Evolutionary conservation across 2,888 invertebrate genomes (phyloP), one percentile per base, ranked within the genome.

Genomic region (Hydrotaea cyrtoneurina): DNA sequence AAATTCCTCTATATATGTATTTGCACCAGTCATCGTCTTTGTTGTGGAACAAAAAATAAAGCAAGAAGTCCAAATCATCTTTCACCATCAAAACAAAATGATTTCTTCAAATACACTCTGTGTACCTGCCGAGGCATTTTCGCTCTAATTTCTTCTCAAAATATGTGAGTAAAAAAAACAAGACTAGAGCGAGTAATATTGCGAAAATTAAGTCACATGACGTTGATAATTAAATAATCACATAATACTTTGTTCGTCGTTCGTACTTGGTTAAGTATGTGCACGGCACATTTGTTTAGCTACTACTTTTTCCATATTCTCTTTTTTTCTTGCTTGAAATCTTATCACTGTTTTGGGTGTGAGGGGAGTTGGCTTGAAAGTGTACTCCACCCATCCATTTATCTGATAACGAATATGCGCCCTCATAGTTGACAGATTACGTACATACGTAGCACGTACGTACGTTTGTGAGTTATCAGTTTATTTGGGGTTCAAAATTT

Each of bases 201-300:
- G 39, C n/a, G 15, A 19, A 66, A 66, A 55, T 15, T 43, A 80
- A 80, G 78, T 84, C 81, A 84, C 83, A 83, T 83, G 83, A 83
- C 74, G 50, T 53, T 80, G 55, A 75, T 84, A 80, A 84, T 84
- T 74, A 81, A 81, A 81, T 66, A 19, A 57, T 64, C 81, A 84
- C 78, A 77, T 77, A 80, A 73, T 46, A 73, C 66, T 31, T 64
- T 50, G 19, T 77, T 73, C n/a, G n/a, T n/a, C 13, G 13, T 50
- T 50, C 19, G 62, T n/a, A 36, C n/a, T 62, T 31, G 2, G 53
- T 53, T 21, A 55, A 21, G 2, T 55, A 55, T 7, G 53, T 21
- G 10, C 55, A 39, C 39, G 7, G 31, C n/a, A 43, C 50, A 50
- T 13, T 62, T n/a, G 39, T 62, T 62, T 62, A 31, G 62, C 62